phyloP scores from a whole-genome alignment of 92 coral and sea anemone genomes.

The Parazoanthus swiftii region DNA sequence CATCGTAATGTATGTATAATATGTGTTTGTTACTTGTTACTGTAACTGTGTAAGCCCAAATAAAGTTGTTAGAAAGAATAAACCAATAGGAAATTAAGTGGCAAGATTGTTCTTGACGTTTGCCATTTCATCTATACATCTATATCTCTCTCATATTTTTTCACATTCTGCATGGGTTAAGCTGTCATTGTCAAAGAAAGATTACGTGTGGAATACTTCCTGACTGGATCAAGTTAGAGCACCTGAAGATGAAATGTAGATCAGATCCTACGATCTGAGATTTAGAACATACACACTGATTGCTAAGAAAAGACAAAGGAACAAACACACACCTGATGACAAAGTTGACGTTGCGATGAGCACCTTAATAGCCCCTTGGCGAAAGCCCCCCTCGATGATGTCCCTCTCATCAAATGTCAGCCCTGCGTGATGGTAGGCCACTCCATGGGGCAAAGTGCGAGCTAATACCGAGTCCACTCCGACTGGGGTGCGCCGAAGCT shows the following conservation, averaged over 20 bases:
- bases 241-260: background rate
- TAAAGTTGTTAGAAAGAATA: too few species aligned
- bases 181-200: too few species aligned
- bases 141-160: too few species aligned
- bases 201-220: background rate
- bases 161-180: too few species aligned
- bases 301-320: too few species aligned
- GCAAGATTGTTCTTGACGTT: too few species aligned
- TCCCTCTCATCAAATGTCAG: constrained; percentile 98
- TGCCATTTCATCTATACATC: too few species aligned
- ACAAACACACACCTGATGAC: constrained; percentile 78
- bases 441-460: constrained; percentile 76
- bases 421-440: constrained; percentile 98
- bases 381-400: constrained; percentile 95
- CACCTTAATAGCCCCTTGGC: constrained; percentile 85
- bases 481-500: constrained; percentile 87
- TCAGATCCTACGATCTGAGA: background rate
- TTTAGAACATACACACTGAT: too few species aligned
- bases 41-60: too few species aligned
- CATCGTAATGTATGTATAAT: too few species aligned
- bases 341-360: constrained; percentile 95
- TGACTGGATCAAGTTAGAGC: background rate
- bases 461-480: constrained; percentile 88
- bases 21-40: too few species aligned
- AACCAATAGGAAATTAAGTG: too few species aligned